Conservation (phyloP, 1,140 invertebrate genomes). For the Venturia canescens region DNA sequence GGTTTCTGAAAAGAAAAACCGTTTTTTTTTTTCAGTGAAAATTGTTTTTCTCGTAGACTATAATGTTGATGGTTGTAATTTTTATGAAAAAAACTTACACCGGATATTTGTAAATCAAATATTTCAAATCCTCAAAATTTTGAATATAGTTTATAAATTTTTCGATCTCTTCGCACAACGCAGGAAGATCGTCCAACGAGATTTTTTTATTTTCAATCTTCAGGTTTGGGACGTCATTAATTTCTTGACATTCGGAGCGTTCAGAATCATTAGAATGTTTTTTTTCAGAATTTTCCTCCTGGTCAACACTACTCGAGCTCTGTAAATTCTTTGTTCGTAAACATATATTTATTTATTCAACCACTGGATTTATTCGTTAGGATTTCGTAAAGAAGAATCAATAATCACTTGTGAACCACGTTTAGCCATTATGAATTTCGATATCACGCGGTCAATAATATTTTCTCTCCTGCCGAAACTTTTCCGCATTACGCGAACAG, state of each 20-base stretch:
- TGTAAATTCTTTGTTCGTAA: background rate
- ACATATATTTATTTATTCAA: background rate
- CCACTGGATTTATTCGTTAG: background rate
- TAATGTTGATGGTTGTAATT: background rate
- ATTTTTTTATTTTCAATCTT: conserved; percentile 32
- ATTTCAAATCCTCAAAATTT: conserved; percentile 54
- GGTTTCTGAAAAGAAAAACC: conserved; percentile 57
- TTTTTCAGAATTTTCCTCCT: background rate
- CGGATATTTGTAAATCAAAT: conserved; percentile 60
- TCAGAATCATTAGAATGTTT: background rate
- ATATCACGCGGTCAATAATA: conserved; percentile 46
- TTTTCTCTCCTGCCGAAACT: conserved; percentile 36
- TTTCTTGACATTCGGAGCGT: background rate
- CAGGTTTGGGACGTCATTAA: background rate
- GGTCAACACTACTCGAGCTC: background rate
- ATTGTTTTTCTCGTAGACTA: background rate
- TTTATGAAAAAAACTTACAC: conserved; percentile 50
- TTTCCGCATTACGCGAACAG: conserved; percentile 40
- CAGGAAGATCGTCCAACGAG: conserved; percentile 47
- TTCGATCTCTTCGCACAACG: conserved; percentile 57
- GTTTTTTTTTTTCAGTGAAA: background rate
- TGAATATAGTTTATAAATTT: conserved; percentile 58
- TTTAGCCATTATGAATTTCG: conserved; percentile 54
- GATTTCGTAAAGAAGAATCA: conserved; percentile 9
- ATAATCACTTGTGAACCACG: conserved; percentile 24